These are phyloP conservation scores for Lophotis ruficrista DNA, from an alignment of 2,113 vertebrate genomes.

Conservation along the genomic window DNA sequence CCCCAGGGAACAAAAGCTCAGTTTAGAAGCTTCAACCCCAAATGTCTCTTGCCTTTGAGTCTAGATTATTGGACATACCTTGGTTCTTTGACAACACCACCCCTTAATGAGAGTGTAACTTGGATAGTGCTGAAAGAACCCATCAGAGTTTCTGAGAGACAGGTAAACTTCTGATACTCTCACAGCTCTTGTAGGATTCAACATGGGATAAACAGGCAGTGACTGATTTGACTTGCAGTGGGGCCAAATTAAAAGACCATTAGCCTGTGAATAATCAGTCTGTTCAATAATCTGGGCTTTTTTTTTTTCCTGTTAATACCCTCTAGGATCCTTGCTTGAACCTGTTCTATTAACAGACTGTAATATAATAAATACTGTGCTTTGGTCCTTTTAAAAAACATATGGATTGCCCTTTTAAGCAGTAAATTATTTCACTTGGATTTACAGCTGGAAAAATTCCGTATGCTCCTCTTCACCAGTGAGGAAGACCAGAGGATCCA, in stretches of 20 bases:
- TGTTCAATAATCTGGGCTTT: background rate
- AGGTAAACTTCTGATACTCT: conserved; percentile 75
- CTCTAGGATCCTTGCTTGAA: background rate
- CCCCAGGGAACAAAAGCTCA: conserved; percentile 84
- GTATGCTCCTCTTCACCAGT: conserved; percentile 83
- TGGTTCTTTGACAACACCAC: conserved; percentile 94
- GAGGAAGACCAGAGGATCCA: conserved; percentile 86
- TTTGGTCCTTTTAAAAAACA: background rate
- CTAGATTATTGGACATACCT: conserved; percentile 94
- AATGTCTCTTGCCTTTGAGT: conserved; percentile 89
- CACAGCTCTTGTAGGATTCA: background rate
- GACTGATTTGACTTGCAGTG: background rate
- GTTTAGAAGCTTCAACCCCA: conserved; percentile 91
- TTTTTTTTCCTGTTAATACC: background rate
- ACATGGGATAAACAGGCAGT: background rate
- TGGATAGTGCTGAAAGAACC: conserved; percentile 94
- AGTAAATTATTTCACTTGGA: background rate
- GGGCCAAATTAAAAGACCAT: background rate
- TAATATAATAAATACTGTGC: background rate
- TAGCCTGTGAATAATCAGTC: background rate
- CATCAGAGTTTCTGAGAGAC: conserved; percentile 88
- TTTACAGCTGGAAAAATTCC: conserved; percentile 90
- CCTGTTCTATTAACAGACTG: background rate
- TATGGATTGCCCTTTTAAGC: background rate
- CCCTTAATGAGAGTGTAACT: conserved; percentile 90